These are phyloP conservation scores for Spialia ferax DNA, from an alignment of 2,888 invertebrate genomes.

Conservation along the genomic window DNA sequence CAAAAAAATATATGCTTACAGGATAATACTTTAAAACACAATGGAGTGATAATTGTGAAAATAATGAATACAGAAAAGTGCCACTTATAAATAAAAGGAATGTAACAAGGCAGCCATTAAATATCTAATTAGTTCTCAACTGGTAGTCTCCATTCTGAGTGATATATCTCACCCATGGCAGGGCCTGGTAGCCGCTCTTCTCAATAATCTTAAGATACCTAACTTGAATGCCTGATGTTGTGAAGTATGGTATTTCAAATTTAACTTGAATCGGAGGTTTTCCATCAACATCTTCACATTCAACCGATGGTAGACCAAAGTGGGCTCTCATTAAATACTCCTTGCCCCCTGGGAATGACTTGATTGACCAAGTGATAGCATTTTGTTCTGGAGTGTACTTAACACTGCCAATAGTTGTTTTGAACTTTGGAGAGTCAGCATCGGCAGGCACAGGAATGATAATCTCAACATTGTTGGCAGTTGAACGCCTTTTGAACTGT, in stretches of 20 bases:
- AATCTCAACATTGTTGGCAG: conserved; percentile 99
- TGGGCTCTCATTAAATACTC: conserved; percentile 99
- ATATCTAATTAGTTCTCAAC: conserved; percentile 93
- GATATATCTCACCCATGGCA: conserved; percentile 99
- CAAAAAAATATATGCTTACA: conserved; percentile 44
- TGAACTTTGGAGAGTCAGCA: conserved; percentile 99
- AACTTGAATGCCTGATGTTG: conserved; percentile 99
- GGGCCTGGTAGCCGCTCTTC: conserved; percentile 99
- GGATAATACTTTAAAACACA: conserved; percentile 66
- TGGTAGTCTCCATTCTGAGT: conserved; percentile 99
- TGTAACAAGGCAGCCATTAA: conserved; percentile 50
- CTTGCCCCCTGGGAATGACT: conserved; percentile 99
- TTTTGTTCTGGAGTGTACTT: conserved; percentile 99
- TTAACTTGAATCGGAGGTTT: conserved; percentile 99
- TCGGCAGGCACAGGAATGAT: conserved; percentile 98
- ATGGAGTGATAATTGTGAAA: conserved; percentile 67
- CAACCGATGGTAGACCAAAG: conserved; percentile 98
- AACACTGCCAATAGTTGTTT: conserved; percentile 98
- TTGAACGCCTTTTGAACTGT: conserved; percentile 98
- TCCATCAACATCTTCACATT: conserved; percentile 97
- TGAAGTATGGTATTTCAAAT: conserved; percentile 99
- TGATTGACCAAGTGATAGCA: conserved; percentile 98
- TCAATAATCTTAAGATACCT: conserved; percentile 99
- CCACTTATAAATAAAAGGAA: conserved; percentile 60
- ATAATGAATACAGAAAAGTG: conserved; percentile 56